phyloP scores from a whole-genome alignment of 2,888 invertebrate genomes.

The Drosophila phalerata region DNA sequence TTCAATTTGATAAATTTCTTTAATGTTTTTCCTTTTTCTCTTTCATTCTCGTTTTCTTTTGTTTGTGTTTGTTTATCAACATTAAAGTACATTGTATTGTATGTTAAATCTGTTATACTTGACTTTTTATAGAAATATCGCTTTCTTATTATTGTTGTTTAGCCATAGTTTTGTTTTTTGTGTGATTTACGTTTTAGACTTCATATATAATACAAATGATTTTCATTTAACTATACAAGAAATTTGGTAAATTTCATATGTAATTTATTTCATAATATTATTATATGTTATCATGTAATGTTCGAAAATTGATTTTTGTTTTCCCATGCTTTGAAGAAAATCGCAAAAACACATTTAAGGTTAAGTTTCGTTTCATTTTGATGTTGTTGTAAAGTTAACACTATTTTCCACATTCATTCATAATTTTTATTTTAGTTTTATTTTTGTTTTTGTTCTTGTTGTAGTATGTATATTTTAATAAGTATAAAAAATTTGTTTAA shows the following conservation, averaged over 20 bases:
- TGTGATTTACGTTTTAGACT: slow-evolving; percentile 46
- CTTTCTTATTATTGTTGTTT: slow-evolving; percentile 43
- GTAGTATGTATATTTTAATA: slow-evolving; percentile 73
- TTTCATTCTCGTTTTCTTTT: slow-evolving; percentile 16
- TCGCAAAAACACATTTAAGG: slow-evolving; percentile 68
- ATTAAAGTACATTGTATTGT: slow-evolving; percentile 71
- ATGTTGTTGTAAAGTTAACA: slow-evolving; percentile 63
- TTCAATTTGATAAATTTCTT: slow-evolving; percentile 41
- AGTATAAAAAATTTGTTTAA: slow-evolving; percentile 78
- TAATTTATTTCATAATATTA: slow-evolving; percentile 25
- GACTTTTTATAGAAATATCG: slow-evolving; percentile 64
- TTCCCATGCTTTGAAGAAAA: slow-evolving; percentile 56
- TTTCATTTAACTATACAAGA: slow-evolving; percentile 77
- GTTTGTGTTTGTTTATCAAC: slow-evolving; percentile 60
- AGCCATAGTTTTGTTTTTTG: slow-evolving; percentile 43
- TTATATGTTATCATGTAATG: slow-evolving; percentile 48
- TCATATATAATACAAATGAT: slow-evolving; percentile 77
- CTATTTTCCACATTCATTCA: slow-evolving; percentile 36
- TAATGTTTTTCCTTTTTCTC: slow-evolving; percentile 44
- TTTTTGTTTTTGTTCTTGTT: slow-evolving; percentile 31
- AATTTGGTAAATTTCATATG: slow-evolving; percentile 68
- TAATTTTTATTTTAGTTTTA: slow-evolving; percentile 11
- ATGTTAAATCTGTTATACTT: slow-evolving; percentile 63
- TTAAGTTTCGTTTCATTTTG: slow-evolving; percentile 40
- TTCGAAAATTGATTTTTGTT: slow-evolving; percentile 58